phyloP scores from a whole-genome alignment of 2,888 invertebrate genomes.

The Cheiracanthium punctorium region DNA sequence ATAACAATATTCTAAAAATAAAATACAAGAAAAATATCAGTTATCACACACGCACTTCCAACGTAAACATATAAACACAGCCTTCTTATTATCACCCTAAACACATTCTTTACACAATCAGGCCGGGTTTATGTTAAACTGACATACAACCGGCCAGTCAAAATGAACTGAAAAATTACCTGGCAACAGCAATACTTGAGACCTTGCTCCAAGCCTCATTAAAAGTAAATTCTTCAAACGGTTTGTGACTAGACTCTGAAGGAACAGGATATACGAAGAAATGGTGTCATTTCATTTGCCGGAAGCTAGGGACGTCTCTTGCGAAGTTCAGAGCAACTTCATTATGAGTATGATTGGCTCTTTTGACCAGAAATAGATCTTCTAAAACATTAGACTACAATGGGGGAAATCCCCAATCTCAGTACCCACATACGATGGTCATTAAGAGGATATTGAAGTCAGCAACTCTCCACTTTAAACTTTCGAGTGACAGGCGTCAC shows the following conservation, averaged over 20 bases:
- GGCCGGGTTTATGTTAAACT: too few species aligned
- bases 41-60: too few species aligned
- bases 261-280: conserved; percentile 46
- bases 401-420: neutral
- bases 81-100: too few species aligned
- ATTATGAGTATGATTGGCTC: neutral
- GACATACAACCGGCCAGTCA: neutral
- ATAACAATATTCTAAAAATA: too few species aligned
- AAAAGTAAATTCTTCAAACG: conserved; percentile 49
- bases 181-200: conserved; percentile 4
- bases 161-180: conserved; percentile 22
- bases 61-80: too few species aligned
- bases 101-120: too few species aligned
- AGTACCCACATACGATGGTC: neutral
- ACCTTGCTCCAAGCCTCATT: conserved; percentile 58
- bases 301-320: conserved; percentile 32
- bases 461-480: too few species aligned
- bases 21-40: too few species aligned
- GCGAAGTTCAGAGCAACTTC: conserved; percentile 1
- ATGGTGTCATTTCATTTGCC: conserved; percentile 47
- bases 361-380: neutral
- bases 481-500: too few species aligned
- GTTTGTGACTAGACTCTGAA: conserved; percentile 54
- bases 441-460: neutral
- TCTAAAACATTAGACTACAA: neutral